Conservation (phyloP, 2,797 vertebrate species). For the Ctenochaetus hawaiiensis region DNA sequence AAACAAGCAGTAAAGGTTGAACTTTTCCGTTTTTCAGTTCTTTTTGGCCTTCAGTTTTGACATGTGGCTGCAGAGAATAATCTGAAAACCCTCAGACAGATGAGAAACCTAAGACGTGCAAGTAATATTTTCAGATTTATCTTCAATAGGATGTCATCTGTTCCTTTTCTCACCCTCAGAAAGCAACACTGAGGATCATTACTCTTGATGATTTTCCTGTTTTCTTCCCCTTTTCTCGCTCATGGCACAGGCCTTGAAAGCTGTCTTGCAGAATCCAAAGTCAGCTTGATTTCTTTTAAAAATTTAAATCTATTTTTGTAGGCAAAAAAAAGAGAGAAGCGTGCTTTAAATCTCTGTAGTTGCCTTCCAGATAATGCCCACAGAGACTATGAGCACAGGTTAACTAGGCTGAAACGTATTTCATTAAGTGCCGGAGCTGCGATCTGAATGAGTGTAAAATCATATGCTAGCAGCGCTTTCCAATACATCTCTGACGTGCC, state of each 20-base stretch:
- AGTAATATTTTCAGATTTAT: background rate
- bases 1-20: background rate
- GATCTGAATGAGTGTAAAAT: constrained; percentile 66
- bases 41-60: background rate
- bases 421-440: constrained; percentile 42
- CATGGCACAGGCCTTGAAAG: constrained; percentile 30
- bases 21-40: background rate
- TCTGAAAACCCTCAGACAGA: background rate
- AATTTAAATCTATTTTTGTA: constrained; percentile 28
- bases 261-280: constrained; percentile 42
- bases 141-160: background rate
- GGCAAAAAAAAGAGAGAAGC: background rate
- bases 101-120: background rate
- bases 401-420: constrained; percentile 55
- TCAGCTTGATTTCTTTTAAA: constrained; percentile 43
- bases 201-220: constrained; percentile 42
- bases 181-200: constrained; percentile 31
- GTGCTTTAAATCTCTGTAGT: constrained; percentile 11
- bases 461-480: constrained; percentile 58
- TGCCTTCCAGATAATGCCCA: constrained; percentile 30
- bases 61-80: background rate
- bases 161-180: constrained; percentile 6
- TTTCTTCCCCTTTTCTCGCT: constrained; percentile 42
- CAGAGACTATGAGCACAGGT: constrained; percentile 41
- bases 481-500: constrained; percentile 57